These are phyloP conservation scores for Myrmecophaga tridactyla DNA, from an alignment of 2,113 vertebrate genomes.

Conservation along the genomic window DNA sequence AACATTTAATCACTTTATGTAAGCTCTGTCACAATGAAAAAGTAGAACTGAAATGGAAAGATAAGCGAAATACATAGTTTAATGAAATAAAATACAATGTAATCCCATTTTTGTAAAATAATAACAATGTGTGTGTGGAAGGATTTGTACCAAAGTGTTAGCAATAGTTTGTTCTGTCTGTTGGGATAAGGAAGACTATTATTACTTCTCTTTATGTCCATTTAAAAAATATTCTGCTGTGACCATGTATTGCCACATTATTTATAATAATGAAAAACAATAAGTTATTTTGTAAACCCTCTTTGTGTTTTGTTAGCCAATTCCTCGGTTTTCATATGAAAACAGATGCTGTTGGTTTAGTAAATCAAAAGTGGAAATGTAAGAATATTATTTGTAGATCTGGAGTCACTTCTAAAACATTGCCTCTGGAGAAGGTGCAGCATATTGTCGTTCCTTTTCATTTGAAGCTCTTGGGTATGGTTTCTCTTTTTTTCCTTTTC, in stretches of 20 bases:
- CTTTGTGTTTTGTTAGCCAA: not conserved
- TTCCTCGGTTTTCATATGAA: not conserved
- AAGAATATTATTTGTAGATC: not conserved
- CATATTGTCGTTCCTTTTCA: not conserved
- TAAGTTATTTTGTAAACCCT: conserved; percentile 16
- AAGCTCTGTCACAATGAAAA: not conserved
- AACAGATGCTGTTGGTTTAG: not conserved
- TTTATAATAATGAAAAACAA: conserved; percentile 20
- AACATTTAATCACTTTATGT: not conserved
- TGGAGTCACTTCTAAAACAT: not conserved
- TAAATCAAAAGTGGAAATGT: conserved; percentile 26
- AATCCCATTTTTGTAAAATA: not conserved
- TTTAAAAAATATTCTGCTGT: not conserved
- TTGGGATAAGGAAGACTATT: not conserved
- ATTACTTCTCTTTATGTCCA: not conserved
- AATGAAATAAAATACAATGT: not conserved
- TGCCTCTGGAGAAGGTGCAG: not conserved
- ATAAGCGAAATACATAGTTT: not conserved
- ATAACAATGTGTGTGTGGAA: not conserved
- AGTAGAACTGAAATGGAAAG: not conserved
- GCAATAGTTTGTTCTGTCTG: not conserved
- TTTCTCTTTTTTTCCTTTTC: not conserved
- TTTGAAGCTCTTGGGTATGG: conserved; percentile 9
- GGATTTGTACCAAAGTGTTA: not conserved
- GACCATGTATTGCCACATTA: not conserved